Percentiles rank a stretch among this genome's conserved stretches.
These are phyloP conservation scores for Cyprinodon brontotheroides DNA, from an alignment of 2,113 vertebrate species.

Conservation along the genomic window DNA sequence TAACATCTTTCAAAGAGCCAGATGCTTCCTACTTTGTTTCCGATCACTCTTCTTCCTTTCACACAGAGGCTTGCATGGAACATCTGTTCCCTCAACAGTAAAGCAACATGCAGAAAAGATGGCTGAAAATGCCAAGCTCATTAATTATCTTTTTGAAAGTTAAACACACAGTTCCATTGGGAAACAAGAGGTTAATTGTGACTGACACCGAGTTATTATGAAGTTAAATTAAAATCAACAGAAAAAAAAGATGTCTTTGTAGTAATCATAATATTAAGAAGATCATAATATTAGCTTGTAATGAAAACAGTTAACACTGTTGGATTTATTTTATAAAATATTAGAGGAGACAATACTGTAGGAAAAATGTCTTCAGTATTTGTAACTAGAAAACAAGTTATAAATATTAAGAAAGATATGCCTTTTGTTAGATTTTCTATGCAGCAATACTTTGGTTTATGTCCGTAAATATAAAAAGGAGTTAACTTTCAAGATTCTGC, in stretches of 20 bases:
- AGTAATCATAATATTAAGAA: no score
- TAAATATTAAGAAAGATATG: no score
- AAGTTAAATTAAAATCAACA: not conserved
- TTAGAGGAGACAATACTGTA: no score
- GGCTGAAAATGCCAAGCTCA: conserved; percentile 64
- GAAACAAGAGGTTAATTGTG: conserved; percentile 41
- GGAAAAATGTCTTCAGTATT: no score
- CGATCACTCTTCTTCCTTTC: conserved; percentile 48
- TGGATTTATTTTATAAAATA: no score
- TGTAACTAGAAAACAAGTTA: no score
- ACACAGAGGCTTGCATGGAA: conserved; percentile 18
- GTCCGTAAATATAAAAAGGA: no score
- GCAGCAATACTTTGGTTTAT: no score
- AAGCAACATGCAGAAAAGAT: conserved; percentile 56
- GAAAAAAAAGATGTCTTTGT: not conserved
- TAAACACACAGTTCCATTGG: conserved; percentile 37
- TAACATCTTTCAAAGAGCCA: conserved; percentile 56
- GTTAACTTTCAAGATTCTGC: no score
- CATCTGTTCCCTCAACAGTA: conserved; percentile 60
- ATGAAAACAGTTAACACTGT: no score
- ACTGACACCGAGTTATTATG: conserved; percentile 18
- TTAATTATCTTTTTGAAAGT: conserved; percentile 57
- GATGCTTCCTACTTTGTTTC: conserved; percentile 67
- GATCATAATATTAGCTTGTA: no score
- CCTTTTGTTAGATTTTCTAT: no score